Conservation (phyloP, 2,888 invertebrate genomes). For the Meiosimyza decipiens region DNA sequence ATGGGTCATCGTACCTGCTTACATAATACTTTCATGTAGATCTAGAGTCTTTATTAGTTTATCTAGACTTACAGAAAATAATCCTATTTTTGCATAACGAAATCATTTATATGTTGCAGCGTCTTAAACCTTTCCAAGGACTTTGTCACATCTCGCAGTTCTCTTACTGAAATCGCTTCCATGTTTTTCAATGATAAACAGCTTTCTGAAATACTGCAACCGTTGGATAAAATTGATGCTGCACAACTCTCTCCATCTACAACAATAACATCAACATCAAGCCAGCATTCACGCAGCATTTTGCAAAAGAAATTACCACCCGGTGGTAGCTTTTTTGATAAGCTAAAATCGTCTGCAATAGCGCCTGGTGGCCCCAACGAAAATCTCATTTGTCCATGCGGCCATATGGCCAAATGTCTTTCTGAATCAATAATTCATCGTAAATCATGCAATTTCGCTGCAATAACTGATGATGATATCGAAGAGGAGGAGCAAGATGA, state of each 20-base stretch:
- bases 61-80: too few relatives aligned
- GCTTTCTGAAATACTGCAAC: conserved; percentile 51
- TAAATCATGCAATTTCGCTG: conserved; percentile 71
- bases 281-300: conserved; percentile 51
- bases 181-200: conserved; percentile 61
- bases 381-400: conserved; percentile 76
- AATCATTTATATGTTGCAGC: conserved; percentile 40
- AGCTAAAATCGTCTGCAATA: conserved; percentile 78
- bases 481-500: conserved; percentile 53
- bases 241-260: conserved; percentile 58
- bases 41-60: background rate
- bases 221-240: conserved; percentile 55
- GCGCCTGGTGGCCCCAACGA: conserved; percentile 74
- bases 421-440: conserved; percentile 85
- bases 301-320: conserved; percentile 60
- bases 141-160: conserved; percentile 59
- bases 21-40: too few relatives aligned
- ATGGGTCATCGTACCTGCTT: too few relatives aligned
- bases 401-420: conserved; percentile 82
- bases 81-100: background rate
- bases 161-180: conserved; percentile 71
- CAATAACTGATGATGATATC: conserved; percentile 52
- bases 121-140: conserved; percentile 65
- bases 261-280: conserved; percentile 54
- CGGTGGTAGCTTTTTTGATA: conserved; percentile 84